Percentiles rank a stretch among this genome's conserved stretches.
Evolutionary conservation across 35 echinoderm and acorn worm species (phyloP).

Genomic region (Nesometra sesokonis): DNA sequence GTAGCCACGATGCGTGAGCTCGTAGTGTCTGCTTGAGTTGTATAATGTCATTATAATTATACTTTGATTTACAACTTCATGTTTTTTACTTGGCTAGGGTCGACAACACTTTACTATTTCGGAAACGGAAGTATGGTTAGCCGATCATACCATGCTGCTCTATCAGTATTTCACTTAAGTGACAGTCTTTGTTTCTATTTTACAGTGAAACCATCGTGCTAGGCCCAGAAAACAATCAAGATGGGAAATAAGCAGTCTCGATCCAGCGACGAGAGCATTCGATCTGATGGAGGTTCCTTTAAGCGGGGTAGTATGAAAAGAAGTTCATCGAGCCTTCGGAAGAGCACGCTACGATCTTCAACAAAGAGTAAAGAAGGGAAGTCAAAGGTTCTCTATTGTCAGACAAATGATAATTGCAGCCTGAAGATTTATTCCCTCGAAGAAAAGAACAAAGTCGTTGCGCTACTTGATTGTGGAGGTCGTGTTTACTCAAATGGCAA

Average conservation of each 20-base stretch:
- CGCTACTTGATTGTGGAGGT: background rate
- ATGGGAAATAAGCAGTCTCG: background rate
- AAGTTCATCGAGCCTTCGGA: background rate
- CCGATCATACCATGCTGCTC: no score
- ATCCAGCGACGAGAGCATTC: background rate
- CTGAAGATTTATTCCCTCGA: background rate
- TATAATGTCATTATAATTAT: no score
- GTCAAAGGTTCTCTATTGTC: background rate
- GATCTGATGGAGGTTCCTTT: background rate
- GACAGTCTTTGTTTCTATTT: background rate
- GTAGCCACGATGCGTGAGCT: no score
- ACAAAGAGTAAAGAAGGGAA: background rate
- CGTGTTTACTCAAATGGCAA: background rate
- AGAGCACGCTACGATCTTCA: background rate
- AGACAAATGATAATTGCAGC: background rate
- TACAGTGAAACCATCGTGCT: background rate
- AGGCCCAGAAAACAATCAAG: background rate
- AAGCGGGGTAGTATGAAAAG: background rate
- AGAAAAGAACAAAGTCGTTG: background rate
- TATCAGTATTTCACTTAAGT: background rate
- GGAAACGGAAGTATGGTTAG: background rate
- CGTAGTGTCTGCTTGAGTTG: no score
- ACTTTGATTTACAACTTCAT: no score
- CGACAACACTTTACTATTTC: background rate
- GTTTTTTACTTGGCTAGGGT: no score